phyloP scores from a whole-genome alignment of 2,113 vertebrate genomes.

The Daubentonia madagascariensis region DNA sequence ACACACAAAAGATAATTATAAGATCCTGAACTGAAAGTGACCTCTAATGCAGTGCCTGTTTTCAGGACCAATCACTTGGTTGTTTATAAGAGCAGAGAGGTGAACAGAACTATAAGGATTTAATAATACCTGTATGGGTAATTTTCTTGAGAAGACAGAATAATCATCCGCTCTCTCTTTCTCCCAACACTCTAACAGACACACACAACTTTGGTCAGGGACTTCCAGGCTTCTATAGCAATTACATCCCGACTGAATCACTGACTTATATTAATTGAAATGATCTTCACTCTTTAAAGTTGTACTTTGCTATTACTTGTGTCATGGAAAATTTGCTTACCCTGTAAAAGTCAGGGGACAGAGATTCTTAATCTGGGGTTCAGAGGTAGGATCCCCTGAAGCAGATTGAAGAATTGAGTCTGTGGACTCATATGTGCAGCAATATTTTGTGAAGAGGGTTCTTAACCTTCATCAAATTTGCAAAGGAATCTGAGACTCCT shows the following conservation, averaged over 20 bases:
- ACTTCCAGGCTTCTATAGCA: not conserved
- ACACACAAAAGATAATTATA: not conserved
- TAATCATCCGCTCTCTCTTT: not conserved
- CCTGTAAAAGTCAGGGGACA: not conserved
- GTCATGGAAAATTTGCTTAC: not conserved
- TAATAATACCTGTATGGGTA: not conserved
- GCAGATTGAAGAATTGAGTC: not conserved
- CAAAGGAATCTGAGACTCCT: not conserved
- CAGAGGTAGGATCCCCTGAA: not conserved
- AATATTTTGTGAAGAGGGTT: too few relatives aligned
- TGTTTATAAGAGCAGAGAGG: not conserved
- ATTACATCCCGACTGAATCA: not conserved
- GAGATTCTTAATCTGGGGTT: not conserved
- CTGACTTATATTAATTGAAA: not conserved
- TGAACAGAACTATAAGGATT: not conserved
- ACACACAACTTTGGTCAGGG: not conserved
- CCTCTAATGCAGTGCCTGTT: not conserved
- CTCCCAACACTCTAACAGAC: not conserved
- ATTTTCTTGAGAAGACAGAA: constrained; percentile 18
- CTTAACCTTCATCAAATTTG: not conserved
- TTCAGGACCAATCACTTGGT: not conserved
- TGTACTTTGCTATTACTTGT: not conserved
- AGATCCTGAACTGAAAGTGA: not conserved
- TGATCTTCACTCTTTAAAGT: not conserved
- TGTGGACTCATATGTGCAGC: too few relatives aligned